phyloP scores from a whole-genome alignment of 2,888 invertebrate species.

The Cephus pulcher region DNA sequence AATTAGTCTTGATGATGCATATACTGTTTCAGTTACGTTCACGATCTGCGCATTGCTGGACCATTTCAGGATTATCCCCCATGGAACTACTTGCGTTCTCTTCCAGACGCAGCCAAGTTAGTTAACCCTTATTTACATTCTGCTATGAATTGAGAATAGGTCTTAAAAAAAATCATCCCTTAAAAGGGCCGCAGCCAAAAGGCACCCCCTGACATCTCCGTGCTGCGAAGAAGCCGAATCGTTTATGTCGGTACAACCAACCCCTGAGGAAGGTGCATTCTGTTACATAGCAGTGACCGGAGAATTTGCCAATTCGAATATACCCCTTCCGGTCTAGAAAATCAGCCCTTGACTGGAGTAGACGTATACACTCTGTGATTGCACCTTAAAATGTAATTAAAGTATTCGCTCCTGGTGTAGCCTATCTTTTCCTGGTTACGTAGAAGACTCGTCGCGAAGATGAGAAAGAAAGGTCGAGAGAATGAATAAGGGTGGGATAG shows the following conservation, averaged over 20 bases:
- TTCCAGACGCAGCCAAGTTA: slow-evolving; percentile 63
- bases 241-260: slow-evolving; percentile 67
- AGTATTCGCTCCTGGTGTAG: slow-evolving; percentile 5
- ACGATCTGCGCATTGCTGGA: slow-evolving; percentile 66
- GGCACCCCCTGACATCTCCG: slow-evolving; percentile 67
- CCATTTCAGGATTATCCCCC: slow-evolving; percentile 68
- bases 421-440: slow-evolving; percentile 3
- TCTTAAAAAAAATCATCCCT: not conserved
- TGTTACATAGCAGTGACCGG: slow-evolving; percentile 70
- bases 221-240: slow-evolving; percentile 66
- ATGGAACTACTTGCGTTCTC: slow-evolving; percentile 60
- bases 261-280: slow-evolving; percentile 70
- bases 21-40: slow-evolving; percentile 55
- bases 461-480: slow-evolving; percentile 3
- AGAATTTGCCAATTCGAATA: slow-evolving; percentile 64
- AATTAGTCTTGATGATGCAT: not conserved
- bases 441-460: not conserved
- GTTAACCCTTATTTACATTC: slow-evolving; percentile 12
- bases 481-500: not conserved
- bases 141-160: slow-evolving; percentile 23
- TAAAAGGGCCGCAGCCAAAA: slow-evolving; percentile 52
- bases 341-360: not conserved
- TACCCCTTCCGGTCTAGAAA: slow-evolving; percentile 30
- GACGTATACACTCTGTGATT: too few relatives aligned
- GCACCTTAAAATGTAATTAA: not conserved